These are phyloP conservation scores for Lordiphosa stackelbergi DNA, from an alignment of 1,140 invertebrate species.

Conservation along the genomic window DNA sequence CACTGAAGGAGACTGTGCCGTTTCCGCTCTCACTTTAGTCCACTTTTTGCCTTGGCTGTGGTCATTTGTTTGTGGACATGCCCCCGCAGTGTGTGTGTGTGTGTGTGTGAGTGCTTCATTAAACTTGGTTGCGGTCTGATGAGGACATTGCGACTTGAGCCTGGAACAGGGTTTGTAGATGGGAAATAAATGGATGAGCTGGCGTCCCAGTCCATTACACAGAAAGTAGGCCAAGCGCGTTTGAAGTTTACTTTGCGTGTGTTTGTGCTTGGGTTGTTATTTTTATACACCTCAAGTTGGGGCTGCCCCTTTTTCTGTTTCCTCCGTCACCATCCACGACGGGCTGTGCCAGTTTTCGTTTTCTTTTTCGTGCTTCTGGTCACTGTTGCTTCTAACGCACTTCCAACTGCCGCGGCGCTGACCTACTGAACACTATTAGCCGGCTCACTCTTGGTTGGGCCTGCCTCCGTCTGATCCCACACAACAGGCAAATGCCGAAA, in stretches of 20 bases:
- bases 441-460: constrained; percentile 41
- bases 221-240: constrained; percentile 69
- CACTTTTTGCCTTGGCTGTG: constrained; percentile 25
- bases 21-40: constrained; percentile 7
- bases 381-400: constrained; percentile 71
- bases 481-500: constrained; percentile 53
- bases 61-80: constrained; percentile 42
- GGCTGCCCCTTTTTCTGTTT: constrained; percentile 23
- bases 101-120: constrained; percentile 52
- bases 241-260: constrained; percentile 62
- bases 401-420: constrained; percentile 61
- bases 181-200: constrained; percentile 24
- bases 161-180: constrained; percentile 20
- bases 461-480: constrained; percentile 5
- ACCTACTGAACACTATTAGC: constrained; percentile 72
- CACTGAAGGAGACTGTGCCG: no score
- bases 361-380: constrained; percentile 44
- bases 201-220: constrained; percentile 64
- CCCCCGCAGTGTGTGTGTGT: not conserved
- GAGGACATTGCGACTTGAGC: constrained; percentile 21
- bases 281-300: constrained; percentile 58
- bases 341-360: constrained; percentile 37
- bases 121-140: constrained; percentile 61
- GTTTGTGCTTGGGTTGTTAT: constrained; percentile 34
- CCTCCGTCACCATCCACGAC: not conserved